phyloP scores from a whole-genome alignment of 2,888 invertebrate genomes.

The Mimas tiliae region DNA sequence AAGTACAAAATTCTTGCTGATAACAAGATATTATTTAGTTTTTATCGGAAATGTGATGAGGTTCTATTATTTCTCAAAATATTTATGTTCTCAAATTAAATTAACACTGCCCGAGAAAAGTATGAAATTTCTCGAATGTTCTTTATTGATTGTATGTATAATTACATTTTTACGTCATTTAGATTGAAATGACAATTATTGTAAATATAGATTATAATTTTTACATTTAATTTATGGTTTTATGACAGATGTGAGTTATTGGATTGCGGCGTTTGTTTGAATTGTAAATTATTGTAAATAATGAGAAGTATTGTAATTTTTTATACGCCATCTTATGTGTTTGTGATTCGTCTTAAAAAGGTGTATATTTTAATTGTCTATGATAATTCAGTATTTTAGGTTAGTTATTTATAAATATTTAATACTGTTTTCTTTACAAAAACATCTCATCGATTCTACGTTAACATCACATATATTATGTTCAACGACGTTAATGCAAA shows the following conservation, averaged over 20 bases:
- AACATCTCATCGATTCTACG: background rate
- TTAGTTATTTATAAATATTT: conserved; percentile 64
- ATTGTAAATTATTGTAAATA: conserved; percentile 71
- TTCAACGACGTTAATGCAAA: conserved; percentile 11
- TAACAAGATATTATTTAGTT: conserved; percentile 35
- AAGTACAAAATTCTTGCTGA: conserved; percentile 43
- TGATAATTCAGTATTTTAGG: conserved; percentile 71
- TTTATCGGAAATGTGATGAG: conserved; percentile 44
- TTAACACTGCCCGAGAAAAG: conserved; percentile 64
- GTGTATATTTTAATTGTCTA: conserved; percentile 64
- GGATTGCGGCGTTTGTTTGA: conserved; percentile 40
- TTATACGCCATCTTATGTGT: conserved; percentile 62
- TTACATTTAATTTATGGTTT: conserved; percentile 28
- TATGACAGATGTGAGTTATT: conserved; percentile 26
- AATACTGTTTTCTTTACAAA: conserved; percentile 29
- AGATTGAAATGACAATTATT: conserved; percentile 59
- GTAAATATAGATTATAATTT: conserved; percentile 70
- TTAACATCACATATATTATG: conserved; percentile 4
- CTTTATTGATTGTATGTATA: conserved; percentile 55
- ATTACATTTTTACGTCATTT: conserved; percentile 54
- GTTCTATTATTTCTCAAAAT: conserved; percentile 43
- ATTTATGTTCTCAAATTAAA: conserved; percentile 47
- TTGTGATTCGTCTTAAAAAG: conserved; percentile 64
- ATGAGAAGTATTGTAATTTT: conserved; percentile 47
- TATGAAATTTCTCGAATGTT: conserved; percentile 41